Base-by-base conservation (phyloP, 2,888 invertebrate species). In the Synergus laeviventris region DNA sequence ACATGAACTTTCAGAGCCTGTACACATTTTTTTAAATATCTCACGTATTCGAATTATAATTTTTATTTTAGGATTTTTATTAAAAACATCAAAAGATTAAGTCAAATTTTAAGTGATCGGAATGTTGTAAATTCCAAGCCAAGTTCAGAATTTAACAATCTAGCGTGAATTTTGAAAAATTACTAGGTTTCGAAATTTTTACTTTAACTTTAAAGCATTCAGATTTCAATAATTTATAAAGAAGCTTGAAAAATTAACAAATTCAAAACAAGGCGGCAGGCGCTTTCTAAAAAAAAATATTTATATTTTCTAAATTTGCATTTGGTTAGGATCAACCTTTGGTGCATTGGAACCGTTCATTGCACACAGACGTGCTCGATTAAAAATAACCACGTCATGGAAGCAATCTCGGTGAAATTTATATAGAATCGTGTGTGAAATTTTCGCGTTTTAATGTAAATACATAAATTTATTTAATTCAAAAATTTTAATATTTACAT, bases 341-440 rank as follows among this genome's bases (percentile, higher is more conserved):
- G n/a, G 11, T 62, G 62, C n/a, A 62, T 62, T 38, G 38, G 16
- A n/a, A 38, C 12, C 38, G n/a, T 2, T 62, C 38, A 11, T 18
- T 38, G 16, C 11, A 38, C 18, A n/a, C 31, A 38, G 18, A 38
- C 38, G 11, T 24, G 38, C 38, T 62, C n/a, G 2, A 62, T 62
- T 62, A 62, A 62, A 62, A 62, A 62, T 39, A 62, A 18, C 62
- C 12, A 62, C 18, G n/a, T 38, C 16, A 62, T 38, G 62, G n/a
- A 62, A 2, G 4, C 11, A 7, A 39, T 18, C 36, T 39, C 38
- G 62, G 18, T 18, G 11, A n/a, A 62, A 38, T 62, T 36, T 38
- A n/a, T 39, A 36, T 39, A 36, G 36, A 18, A 2, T 12, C 18
- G 38, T n/a, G 9, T 12, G 4, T 38, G 9, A 4, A 62, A 62